Conservation (phyloP, 2,888 invertebrate species). For the Meteorus cinctellus region DNA sequence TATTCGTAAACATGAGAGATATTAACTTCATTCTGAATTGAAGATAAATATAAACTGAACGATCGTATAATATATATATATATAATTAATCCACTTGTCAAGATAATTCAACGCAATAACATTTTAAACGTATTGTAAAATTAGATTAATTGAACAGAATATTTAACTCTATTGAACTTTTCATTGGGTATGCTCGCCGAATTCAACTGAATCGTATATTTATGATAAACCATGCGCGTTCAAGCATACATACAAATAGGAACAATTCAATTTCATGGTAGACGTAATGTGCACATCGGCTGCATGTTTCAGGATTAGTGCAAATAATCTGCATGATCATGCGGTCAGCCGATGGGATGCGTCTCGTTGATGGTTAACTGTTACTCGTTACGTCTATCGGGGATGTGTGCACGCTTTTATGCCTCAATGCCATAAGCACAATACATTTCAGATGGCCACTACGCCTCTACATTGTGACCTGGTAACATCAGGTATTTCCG, state of each 20-base stretch:
- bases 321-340: conserved; percentile 27
- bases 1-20: no score
- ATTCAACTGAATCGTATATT: background rate
- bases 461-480: background rate
- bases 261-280: conserved; percentile 30
- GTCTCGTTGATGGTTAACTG: conserved; percentile 28
- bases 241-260: conserved; percentile 16
- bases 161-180: background rate
- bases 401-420: conserved; percentile 25
- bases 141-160: background rate
- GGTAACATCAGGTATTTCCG: no score
- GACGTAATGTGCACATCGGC: conserved; percentile 24
- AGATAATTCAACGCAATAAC: no score
- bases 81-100: no score
- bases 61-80: no score
- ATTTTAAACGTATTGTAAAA: no score
- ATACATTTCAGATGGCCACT: conserved; percentile 25
- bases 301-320: conserved; percentile 32
- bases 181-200: background rate
- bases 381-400: conserved; percentile 20
- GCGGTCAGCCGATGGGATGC: conserved; percentile 28
- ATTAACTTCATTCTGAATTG: no score
- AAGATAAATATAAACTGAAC: no score
- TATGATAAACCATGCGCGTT: background rate
- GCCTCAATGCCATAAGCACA: conserved; percentile 11